These are phyloP conservation scores for Cryptotis parvus DNA, from an alignment of 2,113 vertebrate species.

Conservation along the genomic window DNA sequence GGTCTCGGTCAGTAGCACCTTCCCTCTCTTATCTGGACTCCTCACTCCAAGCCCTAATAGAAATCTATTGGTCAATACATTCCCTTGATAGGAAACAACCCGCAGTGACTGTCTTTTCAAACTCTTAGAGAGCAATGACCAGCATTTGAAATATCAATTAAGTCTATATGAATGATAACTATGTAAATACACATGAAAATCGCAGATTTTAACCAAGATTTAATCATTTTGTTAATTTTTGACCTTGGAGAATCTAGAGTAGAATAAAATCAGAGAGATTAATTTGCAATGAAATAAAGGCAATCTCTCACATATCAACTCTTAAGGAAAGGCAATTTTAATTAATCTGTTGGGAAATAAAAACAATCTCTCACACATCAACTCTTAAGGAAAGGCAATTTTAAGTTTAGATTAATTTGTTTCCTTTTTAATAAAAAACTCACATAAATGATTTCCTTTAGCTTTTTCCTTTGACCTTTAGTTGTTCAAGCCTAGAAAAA, in stretches of 20 bases:
- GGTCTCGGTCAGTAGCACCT: not conserved
- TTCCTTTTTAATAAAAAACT: slow-evolving; percentile 61
- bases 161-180: not conserved
- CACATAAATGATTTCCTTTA: slow-evolving; percentile 54
- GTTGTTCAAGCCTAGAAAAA: slow-evolving; percentile 54
- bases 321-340: slow-evolving; percentile 54
- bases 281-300: slow-evolving; percentile 8
- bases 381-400: slow-evolving; percentile 38
- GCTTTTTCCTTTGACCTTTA: slow-evolving; percentile 71
- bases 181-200: no score
- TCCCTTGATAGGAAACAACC: not conserved
- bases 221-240: not conserved
- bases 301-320: not conserved
- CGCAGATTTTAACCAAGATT: not conserved
- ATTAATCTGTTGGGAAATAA: slow-evolving; percentile 13
- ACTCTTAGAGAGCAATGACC: not conserved
- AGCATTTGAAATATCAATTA: not conserved
- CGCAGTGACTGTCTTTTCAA: not conserved
- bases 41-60: not conserved
- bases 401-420: slow-evolving; percentile 24
- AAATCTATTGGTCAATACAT: not conserved
- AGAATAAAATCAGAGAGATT: not conserved
- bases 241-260: not conserved
- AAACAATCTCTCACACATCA: not conserved
- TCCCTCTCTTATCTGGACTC: not conserved